phyloP scores from a whole-genome alignment of 2,888 invertebrate genomes.

The Clepsis dumicolana region DNA sequence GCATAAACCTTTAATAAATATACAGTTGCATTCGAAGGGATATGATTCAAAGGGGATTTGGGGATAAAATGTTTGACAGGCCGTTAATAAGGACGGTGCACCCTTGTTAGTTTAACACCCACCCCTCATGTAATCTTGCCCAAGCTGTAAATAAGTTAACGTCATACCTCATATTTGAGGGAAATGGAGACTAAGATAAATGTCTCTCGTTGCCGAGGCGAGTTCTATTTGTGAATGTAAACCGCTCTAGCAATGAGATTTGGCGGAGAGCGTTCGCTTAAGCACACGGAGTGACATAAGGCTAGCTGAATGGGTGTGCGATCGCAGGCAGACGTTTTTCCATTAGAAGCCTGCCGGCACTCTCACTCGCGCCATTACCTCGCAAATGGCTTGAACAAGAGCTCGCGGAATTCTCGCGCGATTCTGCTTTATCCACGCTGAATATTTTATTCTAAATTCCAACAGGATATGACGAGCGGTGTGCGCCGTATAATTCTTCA shows the following conservation, averaged over 20 bases:
- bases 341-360: conserved; percentile 65
- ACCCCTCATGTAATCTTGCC: conserved; percentile 68
- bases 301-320: conserved; percentile 57
- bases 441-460: conserved; percentile 57
- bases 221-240: conserved; percentile 13
- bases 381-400: conserved; percentile 67
- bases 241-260: conserved; percentile 27
- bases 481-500: conserved; percentile 64
- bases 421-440: conserved; percentile 60
- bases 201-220: not conserved
- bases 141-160: conserved; percentile 65
- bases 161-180: conserved; percentile 45
- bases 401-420: conserved; percentile 58
- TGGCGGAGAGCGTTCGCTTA: conserved; percentile 35
- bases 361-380: conserved; percentile 66
- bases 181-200: conserved; percentile 32
- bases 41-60: conserved; percentile 72
- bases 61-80: conserved; percentile 74
- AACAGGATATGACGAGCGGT: conserved; percentile 59
- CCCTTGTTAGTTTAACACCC: conserved; percentile 80
- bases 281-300: conserved; percentile 51
- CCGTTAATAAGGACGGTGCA: conserved; percentile 79
- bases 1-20: conserved; percentile 51
- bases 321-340: conserved; percentile 66
- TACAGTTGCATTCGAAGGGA: conserved; percentile 59